A percentile compares a stretch with the other conserved stretches of the same genome.
These are phyloP conservation scores for Hassar affinis DNA, from an alignment of 2,113 vertebrate species.

Conservation along the genomic window DNA sequence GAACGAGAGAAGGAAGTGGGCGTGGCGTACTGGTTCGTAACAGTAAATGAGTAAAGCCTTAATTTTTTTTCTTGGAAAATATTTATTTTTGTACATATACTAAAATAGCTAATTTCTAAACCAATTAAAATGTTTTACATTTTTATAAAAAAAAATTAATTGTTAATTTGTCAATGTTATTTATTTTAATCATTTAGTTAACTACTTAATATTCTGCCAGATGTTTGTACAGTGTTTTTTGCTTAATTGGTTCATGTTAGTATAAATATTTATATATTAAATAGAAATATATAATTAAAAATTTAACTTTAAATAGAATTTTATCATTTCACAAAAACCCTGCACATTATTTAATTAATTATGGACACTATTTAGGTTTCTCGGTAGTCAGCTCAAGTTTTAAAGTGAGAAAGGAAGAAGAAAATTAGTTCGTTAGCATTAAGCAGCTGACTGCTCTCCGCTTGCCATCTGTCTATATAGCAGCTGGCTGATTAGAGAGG, in stretches of 20 bases:
- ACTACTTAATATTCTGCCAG: neutral
- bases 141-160: no score
- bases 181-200: neutral
- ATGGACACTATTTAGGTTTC: neutral
- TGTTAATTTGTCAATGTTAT: no score
- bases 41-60: no score
- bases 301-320: no score
- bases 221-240: neutral
- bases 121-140: neutral
- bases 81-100: no score
- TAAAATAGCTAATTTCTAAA: neutral
- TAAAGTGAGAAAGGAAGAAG: neutral
- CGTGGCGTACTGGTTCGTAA: no score
- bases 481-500: slow-evolving; percentile 19
- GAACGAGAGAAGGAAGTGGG: no score
- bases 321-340: neutral
- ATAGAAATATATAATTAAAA: no score
- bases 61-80: no score
- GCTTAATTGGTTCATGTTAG: neutral
- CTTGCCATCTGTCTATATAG: slow-evolving; percentile 8
- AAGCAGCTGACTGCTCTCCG: neutral
- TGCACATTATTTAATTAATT: neutral
- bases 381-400: neutral
- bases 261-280: neutral
- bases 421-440: slow-evolving; percentile 4